phyloP scores from a whole-genome alignment of 2,113 vertebrate species.

The Saimiri boliviensis region DNA sequence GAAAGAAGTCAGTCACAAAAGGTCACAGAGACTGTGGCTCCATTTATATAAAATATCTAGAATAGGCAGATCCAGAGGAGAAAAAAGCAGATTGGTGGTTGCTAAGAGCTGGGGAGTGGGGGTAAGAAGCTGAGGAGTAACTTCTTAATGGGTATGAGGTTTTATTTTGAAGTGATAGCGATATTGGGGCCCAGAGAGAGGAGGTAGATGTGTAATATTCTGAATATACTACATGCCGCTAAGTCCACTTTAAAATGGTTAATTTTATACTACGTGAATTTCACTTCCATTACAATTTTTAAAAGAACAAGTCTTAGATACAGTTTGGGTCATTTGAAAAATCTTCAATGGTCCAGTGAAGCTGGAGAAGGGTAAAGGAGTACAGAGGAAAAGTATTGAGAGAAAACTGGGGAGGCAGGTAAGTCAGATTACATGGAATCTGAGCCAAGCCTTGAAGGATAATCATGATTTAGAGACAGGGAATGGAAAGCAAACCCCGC shows the following conservation, averaged over 20 bases:
- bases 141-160: neutral
- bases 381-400: neutral
- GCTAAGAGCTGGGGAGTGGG: fast-evolving
- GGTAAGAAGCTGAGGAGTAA: neutral
- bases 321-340: neutral
- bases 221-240: neutral
- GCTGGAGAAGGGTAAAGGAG: neutral
- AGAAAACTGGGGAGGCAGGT: neutral
- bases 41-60: neutral
- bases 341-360: neutral
- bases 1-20: neutral
- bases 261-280: neutral
- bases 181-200: neutral
- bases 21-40: neutral
- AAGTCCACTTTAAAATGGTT: constrained; percentile 2
- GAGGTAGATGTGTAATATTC: neutral
- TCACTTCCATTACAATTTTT: neutral
- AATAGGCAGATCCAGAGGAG: neutral
- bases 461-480: neutral
- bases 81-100: neutral
- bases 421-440: neutral
- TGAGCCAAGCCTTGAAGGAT: neutral
- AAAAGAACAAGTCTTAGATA: neutral
- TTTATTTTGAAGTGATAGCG: neutral
- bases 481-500: neutral